Percentiles rank a stretch among this genome's conserved stretches.
Evolutionary conservation across 2,888 invertebrate genomes (phyloP).

Genomic region (Caenorhabditis japonica): DNA sequence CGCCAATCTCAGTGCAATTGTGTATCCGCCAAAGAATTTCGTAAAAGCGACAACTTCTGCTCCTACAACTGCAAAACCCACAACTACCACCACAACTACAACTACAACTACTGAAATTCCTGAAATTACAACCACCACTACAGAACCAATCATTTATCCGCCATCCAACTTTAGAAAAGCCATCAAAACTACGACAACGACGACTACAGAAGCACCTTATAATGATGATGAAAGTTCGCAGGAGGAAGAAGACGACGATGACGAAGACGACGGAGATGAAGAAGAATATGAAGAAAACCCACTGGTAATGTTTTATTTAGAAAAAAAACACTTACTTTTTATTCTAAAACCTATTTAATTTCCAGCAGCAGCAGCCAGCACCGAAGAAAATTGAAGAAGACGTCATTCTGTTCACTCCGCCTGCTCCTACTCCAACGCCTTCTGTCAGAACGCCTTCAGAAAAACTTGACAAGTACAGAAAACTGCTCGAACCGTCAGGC

Average conservation of each 20-base stretch:
- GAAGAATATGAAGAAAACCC: constrained; percentile 6
- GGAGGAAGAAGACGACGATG: background rate
- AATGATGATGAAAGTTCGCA: background rate
- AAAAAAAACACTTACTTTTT: too few relatives aligned
- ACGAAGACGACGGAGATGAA: constrained; percentile 10
- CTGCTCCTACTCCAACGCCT: constrained; percentile 12
- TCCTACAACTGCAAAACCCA: constrained; percentile 12
- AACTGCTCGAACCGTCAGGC: constrained; percentile 8
- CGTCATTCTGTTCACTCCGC: constrained; percentile 25
- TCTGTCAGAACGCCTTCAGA: constrained; percentile 32
- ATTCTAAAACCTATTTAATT: too few relatives aligned
- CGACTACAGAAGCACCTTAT: constrained; percentile 8
- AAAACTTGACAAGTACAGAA: constrained; percentile 38
- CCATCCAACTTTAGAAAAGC: constrained; percentile 25
- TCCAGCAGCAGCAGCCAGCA: constrained; percentile 14
- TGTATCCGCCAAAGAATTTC: constrained; percentile 38
- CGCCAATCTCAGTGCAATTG: constrained; percentile 20
- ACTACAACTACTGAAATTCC: constrained; percentile 8
- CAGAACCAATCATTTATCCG: constrained; percentile 28
- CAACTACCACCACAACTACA: constrained; percentile 11
- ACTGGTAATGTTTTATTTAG: too few relatives aligned
- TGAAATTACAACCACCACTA: background rate
- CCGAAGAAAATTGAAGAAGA: background rate
- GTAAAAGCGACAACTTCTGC: constrained; percentile 10
- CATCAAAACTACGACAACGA: constrained; percentile 1